Base-by-base conservation (phyloP, 92 coral and sea anemone species). In the Paragorgia papillata region DNA sequence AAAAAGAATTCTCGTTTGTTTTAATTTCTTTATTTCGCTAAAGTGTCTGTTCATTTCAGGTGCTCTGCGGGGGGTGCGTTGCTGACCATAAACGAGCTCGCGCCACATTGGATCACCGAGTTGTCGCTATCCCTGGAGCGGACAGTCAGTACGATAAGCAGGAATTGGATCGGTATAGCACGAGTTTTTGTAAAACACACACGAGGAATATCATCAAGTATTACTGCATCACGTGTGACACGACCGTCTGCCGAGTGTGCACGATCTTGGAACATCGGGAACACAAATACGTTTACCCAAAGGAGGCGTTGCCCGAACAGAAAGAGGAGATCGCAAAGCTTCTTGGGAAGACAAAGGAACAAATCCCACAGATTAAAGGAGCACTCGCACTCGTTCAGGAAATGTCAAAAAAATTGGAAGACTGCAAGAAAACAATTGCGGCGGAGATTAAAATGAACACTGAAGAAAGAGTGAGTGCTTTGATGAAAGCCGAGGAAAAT, bases 1-100 rank as follows among this genome's bases (percentile, higher is more conserved):
- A n/a, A n/a, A n/a, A n/a, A n/a, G n/a, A n/a, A n/a, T n/a, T n/a
- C n/a, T n/a, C n/a, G n/a, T n/a, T n/a, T n/a, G n/a, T n/a, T n/a
- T n/a, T n/a, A n/a, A n/a, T n/a, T n/a, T n/a, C n/a, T n/a, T n/a
- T n/a, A n/a, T n/a, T n/a, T n/a, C n/a, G n/a, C n/a, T n/a, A n/a
- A n/a, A n/a, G n/a, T n/a, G n/a, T n/a, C n/a, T n/a, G n/a, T n/a
- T n/a, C n/a, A n/a, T n/a, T n/a, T n/a, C n/a, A n/a, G n/a, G n/a
- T 86, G 50, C 61, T 95, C 48, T 95, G 99, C 79, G 84, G 92
- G 35, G 82, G 92, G 44, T 95, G 99, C 79, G 90, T 91, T 9
- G 99, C 99, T 19, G 97, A 95, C 50, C 99, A 95, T 86, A 95
- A 91, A 76, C 90, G 99, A 33, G 91, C 89, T 75, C 99, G 90